Base-by-base conservation (phyloP, 2,797 vertebrate genomes). In the Eleutherodactylus coqui region DNA sequence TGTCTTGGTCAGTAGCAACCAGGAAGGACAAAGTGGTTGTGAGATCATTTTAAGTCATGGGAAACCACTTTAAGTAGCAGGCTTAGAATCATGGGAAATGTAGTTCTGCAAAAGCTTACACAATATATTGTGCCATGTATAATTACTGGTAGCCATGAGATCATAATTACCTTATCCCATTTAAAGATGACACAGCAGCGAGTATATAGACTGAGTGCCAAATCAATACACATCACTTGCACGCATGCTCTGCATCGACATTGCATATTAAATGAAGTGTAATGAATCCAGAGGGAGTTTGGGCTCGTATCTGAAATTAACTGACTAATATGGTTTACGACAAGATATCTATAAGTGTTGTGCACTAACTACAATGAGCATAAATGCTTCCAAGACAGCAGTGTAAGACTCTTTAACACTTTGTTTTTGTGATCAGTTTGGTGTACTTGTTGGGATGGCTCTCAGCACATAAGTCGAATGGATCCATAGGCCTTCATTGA, bases 181-280 rank as follows among this genome's bases (percentile, higher is more conserved):
- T 80, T 75, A 51, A 49, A 75, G 55, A 84, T 76, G 41, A 80
- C 64, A 72, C 75, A 69, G 70, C 34, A 36, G 32, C 58, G 73
- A 45, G 53, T 43, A 34, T 51, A 82, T 77, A 51, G 70, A 70
- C 49, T n/a, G 34, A 81, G 60, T 36, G 27, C 58, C 82, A 73
- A 81, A 87, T 87, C 86, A 85, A 87, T 87, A 87, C 45, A 9
- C 69, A 27, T 84, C 69, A 73, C 51, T 80, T 41, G 75, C 80
- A 75, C 82, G 75, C 82, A 84, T 55, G 69, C 82, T 29, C 36
- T 9, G 82, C 82, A 87, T 85, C 70, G 77, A 85, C 86, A 60
- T 69, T 81, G 86, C 86, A 87, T 87, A 87, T 55, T 87, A 81
- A 84, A 87, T 87, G 67, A 84, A 87, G 67, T 73, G 75, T 81